Percentiles rank a stretch among this genome's conserved stretches.
Conservation (phyloP, 1,140 invertebrate species). For the Bombus haemorrhoidalis region DNA sequence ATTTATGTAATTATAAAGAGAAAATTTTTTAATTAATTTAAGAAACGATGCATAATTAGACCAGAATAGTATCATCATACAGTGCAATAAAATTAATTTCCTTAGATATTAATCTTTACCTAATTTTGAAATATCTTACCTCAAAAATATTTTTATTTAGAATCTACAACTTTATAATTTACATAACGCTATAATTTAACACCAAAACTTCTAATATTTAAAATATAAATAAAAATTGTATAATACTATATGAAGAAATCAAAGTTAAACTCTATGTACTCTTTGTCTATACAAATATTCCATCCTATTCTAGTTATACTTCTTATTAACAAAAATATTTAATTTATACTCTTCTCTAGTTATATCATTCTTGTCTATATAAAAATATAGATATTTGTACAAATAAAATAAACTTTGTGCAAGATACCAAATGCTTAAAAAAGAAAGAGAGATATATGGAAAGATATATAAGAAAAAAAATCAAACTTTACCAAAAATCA, state of each 20-base stretch:
- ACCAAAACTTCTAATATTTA: neutral
- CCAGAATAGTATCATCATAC: neutral
- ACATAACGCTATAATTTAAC: neutral
- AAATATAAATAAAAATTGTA: neutral
- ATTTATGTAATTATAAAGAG: neutral
- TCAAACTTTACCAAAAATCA: neutral
- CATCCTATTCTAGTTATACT: too few species aligned
- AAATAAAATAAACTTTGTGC: too few species aligned
- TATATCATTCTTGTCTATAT: too few species aligned
- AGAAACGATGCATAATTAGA: neutral
- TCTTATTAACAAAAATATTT: too few species aligned
- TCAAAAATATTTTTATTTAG: neutral
- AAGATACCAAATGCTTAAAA: too few species aligned
- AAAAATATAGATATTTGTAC: too few species aligned
- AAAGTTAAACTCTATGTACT: too few species aligned
- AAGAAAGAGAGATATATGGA: neutral
- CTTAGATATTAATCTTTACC: neutral
- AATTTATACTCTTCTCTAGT: too few species aligned
- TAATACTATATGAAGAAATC: too few species aligned
- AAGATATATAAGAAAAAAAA: neutral
- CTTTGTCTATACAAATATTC: too few species aligned
- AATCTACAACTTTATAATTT: neutral
- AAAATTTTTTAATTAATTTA: neutral
- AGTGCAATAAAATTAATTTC: neutral
- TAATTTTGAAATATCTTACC: neutral